These are phyloP conservation scores for Neomicropteryx cornuta DNA, from an alignment of 1,140 invertebrate genomes.

Conservation along the genomic window DNA sequence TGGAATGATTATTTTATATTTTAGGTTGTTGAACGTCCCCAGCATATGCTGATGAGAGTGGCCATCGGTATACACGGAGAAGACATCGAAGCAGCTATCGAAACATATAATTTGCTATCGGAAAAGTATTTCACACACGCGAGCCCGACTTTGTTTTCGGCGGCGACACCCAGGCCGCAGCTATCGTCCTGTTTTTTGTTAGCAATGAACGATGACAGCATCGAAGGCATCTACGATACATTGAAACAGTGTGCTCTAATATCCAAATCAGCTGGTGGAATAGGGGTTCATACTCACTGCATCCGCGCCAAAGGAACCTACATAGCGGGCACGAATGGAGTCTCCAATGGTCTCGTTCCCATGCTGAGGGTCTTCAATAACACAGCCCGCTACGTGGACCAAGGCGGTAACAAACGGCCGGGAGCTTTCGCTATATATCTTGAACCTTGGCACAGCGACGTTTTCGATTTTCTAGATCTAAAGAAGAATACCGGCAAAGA, in stretches of 20 bases:
- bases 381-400: constrained; percentile 94
- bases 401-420: constrained; percentile 97
- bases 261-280: constrained; percentile 95
- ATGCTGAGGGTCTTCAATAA: constrained; percentile 96
- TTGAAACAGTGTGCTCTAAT: constrained; percentile 92
- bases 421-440: constrained; percentile 98
- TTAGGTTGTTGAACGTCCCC: constrained; percentile 84
- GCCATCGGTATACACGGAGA: constrained; percentile 93
- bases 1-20: constrained; percentile 8
- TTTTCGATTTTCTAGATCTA: constrained; percentile 91
- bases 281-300: constrained; percentile 94
- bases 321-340: constrained; percentile 91
- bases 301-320: constrained; percentile 86
- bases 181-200: constrained; percentile 93
- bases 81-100: constrained; percentile 86
- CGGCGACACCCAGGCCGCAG: constrained; percentile 85
- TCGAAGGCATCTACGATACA: constrained; percentile 97
- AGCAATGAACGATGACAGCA: constrained; percentile 92
- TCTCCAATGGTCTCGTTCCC: constrained; percentile 94
- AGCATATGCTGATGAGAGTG: constrained; percentile 98
- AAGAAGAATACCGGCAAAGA: constrained; percentile 94
- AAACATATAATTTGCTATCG: constrained; percentile 94
- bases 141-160: constrained; percentile 93
- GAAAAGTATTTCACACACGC: constrained; percentile 97
- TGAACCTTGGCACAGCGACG: constrained; percentile 98